Percentiles rank a stretch among this genome's conserved stretches.
Evolutionary conservation across 2,113 vertebrate genomes (phyloP).

Genomic region (Corythaeola cristata): DNA sequence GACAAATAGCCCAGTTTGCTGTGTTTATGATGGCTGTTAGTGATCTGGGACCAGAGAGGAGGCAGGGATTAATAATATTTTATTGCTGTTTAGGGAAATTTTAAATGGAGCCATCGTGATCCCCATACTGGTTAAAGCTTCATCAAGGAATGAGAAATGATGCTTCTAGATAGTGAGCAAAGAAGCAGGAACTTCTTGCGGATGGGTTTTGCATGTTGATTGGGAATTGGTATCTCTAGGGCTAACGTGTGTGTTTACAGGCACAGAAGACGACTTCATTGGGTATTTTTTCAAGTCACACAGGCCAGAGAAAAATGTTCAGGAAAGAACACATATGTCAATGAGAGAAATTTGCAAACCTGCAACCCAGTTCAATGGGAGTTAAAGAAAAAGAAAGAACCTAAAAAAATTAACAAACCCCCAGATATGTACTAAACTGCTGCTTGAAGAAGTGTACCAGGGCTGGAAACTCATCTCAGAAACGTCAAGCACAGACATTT

Average conservation of each 20-base stretch:
- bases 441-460: neutral
- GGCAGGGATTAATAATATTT: conserved; percentile 42
- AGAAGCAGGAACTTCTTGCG: neutral
- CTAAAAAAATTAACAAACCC: neutral
- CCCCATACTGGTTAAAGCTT: conserved; percentile 3
- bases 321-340: neutral
- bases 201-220: neutral
- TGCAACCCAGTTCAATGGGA: neutral
- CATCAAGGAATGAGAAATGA: neutral
- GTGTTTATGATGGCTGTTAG: conserved; percentile 4
- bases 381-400: neutral
- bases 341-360: neutral
- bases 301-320: neutral
- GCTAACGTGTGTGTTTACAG: neutral
- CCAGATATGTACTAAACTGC: neutral
- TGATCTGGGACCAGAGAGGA: conserved; percentile 1
- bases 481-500: neutral
- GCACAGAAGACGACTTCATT: neutral
- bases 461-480: neutral
- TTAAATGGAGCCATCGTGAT: neutral
- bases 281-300: neutral
- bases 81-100: conserved; percentile 24
- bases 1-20: conserved; percentile 24
- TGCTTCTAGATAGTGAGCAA: neutral
- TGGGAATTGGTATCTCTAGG: neutral